Base-by-base conservation (phyloP, 2,888 invertebrate genomes). In the Punctoribates punctum region DNA sequence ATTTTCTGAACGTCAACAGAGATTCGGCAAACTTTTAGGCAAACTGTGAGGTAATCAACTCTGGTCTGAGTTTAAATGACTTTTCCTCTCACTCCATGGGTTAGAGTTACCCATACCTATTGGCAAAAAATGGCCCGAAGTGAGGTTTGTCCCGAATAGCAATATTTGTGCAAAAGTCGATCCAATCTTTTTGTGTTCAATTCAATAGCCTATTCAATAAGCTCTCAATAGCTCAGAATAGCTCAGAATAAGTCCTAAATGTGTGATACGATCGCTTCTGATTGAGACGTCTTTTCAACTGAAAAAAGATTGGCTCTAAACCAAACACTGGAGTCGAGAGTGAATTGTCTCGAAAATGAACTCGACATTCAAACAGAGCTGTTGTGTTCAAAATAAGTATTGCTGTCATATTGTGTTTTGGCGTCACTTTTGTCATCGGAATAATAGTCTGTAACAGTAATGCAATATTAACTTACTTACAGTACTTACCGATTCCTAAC, bases 341-440 rank as follows among this genome's bases (percentile, higher is more conserved):
- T 34, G 67, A 67, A 67, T 67, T 5, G 67, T 17, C 67, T 38
- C 34, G 29, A 54, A 67, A 67, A 67, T 67, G 67, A 67, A 67
- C 38, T 67, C 20, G 6, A 38, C 38, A 42, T 67, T 60, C 13
- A n/a, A 65, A 65, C 3, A 17, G 6, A 1, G 34, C 17, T 27
- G 20, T 60, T 60, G 60, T 25, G 4, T 15, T 25, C 27, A 15
- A 60, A 60, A 60, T 38, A n/a, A 67, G 38, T 65, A 29, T 29
- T 67, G 38, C 13, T 67, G 67, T 60, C 67, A 38, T 67, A 67
- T 67, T 67, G 67, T 67, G 67, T 67, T 67, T 67, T 67, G 67
- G 67, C 67, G 67, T 67, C 67, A 67, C 67, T 67, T 67, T 67
- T 67, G 67, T 67, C 38, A 5, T 2, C 34, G 4, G 5, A n/a